Base-by-base conservation (phyloP, 2,888 invertebrate genomes). In the Xanthorhoe designata region DNA sequence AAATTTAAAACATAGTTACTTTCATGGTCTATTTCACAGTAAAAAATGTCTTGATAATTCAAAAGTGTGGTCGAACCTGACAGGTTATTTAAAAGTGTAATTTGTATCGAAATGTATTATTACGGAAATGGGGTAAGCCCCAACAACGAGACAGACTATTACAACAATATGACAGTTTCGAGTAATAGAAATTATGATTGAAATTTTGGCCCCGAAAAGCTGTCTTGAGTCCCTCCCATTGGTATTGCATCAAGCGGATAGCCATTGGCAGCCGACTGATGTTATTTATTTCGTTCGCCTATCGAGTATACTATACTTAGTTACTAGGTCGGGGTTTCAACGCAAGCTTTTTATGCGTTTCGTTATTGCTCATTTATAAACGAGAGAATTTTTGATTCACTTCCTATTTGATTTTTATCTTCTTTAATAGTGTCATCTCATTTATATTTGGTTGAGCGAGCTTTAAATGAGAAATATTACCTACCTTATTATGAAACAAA, bases 211-310 rank as follows among this genome's bases (percentile, higher is more conserved):
- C 57, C 57, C 42, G 29, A 15, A 8, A 35, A 13, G 32, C 2
- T 0, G 10, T 17, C 42, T 60, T 64, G 6, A 18, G 29, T 60
- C 42, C 68, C 42, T 47, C 18, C 38, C 62, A 38, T 53, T 24
- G 29, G 51, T 66, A 64, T 69, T 66, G 69, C 69, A 68, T 61
- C 68, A 83, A 82, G 71, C 78, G 79, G 71, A 80, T 80, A 79
- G 68, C 57, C 83, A 86, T 88, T 89, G 88, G 90, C 89, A 88
- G 84, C 81, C 86, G 78, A 66, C 74, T 73, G 71, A 68, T 61
- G 78, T 83, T 87, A 87, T 90, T 87, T 90, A 88, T 90, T 89
- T 87, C 80, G 83, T 87, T 81, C 75, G 77, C 68, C 59, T 77
- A 73, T 69, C 68, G 67, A 66, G 57, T 50, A 58, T 63, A 57